phyloP scores from a whole-genome alignment of 2,113 vertebrate species.

The Heteronetta atricapilla region DNA sequence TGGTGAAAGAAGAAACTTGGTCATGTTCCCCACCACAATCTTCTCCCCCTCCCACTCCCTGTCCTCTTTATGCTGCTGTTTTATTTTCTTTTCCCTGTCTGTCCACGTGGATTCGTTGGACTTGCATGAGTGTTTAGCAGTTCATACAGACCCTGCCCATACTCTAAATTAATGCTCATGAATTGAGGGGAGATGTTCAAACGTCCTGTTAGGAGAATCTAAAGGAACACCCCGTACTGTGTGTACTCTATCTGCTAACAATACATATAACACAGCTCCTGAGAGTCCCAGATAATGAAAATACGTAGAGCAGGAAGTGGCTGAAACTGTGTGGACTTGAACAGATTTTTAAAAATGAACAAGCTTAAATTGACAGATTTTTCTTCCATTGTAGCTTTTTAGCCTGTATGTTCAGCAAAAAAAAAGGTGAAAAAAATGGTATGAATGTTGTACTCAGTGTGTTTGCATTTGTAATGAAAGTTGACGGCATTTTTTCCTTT shows the following conservation, averaged over 20 bases:
- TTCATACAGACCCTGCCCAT: conserved; percentile 20
- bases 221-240: conserved; percentile 3
- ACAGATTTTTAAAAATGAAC: conserved; percentile 9
- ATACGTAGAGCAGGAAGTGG: conserved; percentile 46
- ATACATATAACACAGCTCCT: conserved; percentile 14
- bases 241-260: not conserved
- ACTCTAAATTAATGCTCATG: conserved; percentile 6
- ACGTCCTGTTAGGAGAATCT: conserved; percentile 17
- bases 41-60: conserved; percentile 37
- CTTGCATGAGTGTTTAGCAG: conserved; percentile 32
- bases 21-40: conserved; percentile 59
- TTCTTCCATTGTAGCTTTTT: conserved; percentile 59
- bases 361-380: conserved; percentile 50
- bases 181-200: conserved; percentile 29
- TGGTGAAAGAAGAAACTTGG: conserved; percentile 72
- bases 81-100: conserved; percentile 31
- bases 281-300: conserved; percentile 33
- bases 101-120: conserved; percentile 29
- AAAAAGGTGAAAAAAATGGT: conserved; percentile 50
- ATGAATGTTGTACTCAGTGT: conserved; percentile 73
- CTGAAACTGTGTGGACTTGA: conserved; percentile 56
- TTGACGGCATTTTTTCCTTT: conserved; percentile 62
- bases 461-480: conserved; percentile 70
- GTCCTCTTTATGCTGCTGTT: conserved; percentile 49
- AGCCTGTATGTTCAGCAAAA: conserved; percentile 74